Evolutionary conservation across 64 coral and sea anemone species (phyloP).

Genomic region (Platygyra sinensis): DNA sequence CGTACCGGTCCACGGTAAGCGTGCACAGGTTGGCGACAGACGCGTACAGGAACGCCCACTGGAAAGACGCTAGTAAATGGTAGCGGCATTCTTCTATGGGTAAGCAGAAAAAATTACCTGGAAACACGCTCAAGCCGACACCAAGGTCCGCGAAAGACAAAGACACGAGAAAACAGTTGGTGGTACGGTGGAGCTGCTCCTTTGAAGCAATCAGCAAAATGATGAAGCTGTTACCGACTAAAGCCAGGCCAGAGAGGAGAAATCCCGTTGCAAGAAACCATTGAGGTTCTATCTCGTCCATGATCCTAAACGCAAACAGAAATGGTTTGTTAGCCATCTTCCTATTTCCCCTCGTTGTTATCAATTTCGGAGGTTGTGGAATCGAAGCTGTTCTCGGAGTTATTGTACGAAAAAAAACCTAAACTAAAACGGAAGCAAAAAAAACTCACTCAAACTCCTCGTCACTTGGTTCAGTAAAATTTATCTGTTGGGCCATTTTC

Average conservation of each 20-base stretch:
- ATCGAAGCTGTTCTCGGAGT: too few relatives aligned
- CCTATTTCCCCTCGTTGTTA: too few relatives aligned
- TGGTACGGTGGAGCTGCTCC: background rate
- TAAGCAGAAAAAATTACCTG: background rate
- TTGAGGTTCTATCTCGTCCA: background rate
- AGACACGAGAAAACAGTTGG: slow-evolving; percentile 16
- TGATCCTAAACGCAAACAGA: background rate
- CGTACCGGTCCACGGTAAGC: slow-evolving; percentile 3
- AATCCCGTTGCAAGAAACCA: background rate
- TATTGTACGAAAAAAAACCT: too few relatives aligned
- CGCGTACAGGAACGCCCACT: slow-evolving; percentile 11
- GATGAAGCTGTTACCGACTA: slow-evolving; percentile 6
- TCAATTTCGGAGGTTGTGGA: too few relatives aligned
- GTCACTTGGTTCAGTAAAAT: too few relatives aligned
- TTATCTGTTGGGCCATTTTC: too few relatives aligned
- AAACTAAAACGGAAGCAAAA: too few relatives aligned
- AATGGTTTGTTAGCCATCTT: background rate
- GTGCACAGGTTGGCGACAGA: slow-evolving; percentile 6
- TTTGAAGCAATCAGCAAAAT: slow-evolving; percentile 9
- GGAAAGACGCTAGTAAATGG: background rate
- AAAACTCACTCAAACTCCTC: too few relatives aligned
- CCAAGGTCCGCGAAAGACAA: slow-evolving; percentile 18
- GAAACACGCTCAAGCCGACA: background rate
- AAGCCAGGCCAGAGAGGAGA: background rate
- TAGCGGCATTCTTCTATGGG: background rate